Evolutionary conservation across 1,140 invertebrate species (phyloP).

Genomic region (Zophobas atratus): DNA sequence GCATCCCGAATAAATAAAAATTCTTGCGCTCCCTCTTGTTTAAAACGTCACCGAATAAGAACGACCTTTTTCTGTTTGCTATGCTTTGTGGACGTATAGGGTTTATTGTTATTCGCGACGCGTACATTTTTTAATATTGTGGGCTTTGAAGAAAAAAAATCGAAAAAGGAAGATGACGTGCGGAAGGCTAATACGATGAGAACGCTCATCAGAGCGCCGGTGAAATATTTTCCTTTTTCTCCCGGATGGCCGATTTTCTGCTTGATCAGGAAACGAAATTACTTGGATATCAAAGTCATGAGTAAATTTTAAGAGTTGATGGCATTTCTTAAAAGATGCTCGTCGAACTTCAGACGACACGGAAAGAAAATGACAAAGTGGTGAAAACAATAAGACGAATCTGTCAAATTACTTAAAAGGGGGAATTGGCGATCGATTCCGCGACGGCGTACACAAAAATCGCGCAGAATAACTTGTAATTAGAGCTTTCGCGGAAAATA

Average conservation of each 20-base stretch:
- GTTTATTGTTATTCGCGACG: slow-evolving; percentile 12
- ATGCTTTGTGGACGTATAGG: background rate
- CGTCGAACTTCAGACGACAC: background rate
- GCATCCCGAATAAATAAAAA: no score
- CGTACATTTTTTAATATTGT: slow-evolving; percentile 36
- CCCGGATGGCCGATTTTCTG: slow-evolving; percentile 24
- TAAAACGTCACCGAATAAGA: no score
- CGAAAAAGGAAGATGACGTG: slow-evolving; percentile 13
- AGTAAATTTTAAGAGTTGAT: slow-evolving; percentile 33
- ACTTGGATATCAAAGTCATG: slow-evolving; percentile 29
- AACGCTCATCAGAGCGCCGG: slow-evolving; percentile 19
- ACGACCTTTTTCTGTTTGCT: background rate
- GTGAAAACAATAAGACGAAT: no score
- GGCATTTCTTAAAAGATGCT: slow-evolving; percentile 21
- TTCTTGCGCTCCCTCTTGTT: no score
- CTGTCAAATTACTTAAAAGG: no score
- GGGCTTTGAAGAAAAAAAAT: slow-evolving; percentile 16
- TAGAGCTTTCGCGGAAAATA: background rate
- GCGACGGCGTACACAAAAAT: no score
- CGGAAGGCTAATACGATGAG: slow-evolving; percentile 31
- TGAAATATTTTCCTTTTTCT: slow-evolving; percentile 34
- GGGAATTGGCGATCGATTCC: background rate
- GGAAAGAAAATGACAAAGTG: background rate
- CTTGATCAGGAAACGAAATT: slow-evolving; percentile 31
- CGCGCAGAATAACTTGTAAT: no score